Evolutionary conservation across 2,113 vertebrate species (phyloP).

Genomic region (Clarias gariepinus): DNA sequence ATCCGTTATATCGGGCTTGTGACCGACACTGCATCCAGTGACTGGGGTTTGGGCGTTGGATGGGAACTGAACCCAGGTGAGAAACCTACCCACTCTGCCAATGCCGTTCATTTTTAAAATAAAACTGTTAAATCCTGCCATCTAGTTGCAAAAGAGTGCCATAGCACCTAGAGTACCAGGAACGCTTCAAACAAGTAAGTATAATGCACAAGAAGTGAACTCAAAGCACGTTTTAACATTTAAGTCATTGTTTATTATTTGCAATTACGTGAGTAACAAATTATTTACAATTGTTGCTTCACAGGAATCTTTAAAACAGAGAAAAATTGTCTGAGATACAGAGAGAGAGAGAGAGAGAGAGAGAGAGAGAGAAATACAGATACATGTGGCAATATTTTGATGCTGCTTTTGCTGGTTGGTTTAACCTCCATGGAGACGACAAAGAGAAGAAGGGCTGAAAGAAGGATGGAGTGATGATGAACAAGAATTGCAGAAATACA

Average conservation of each 20-base stretch:
- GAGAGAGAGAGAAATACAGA: slow-evolving; percentile 7
- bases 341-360: slow-evolving; percentile 49
- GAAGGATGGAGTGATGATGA: slow-evolving; percentile 16
- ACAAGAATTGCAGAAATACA: neutral
- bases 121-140: neutral
- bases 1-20: too few species aligned
- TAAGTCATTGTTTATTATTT: slow-evolving; percentile 61
- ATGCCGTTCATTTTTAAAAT: neutral
- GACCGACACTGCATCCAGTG: too few species aligned
- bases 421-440: slow-evolving; percentile 31
- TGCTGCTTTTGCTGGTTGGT: slow-evolving; percentile 42
- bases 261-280: slow-evolving; percentile 68
- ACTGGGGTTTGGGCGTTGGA: too few species aligned
- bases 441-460: slow-evolving; percentile 17
- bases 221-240: slow-evolving; percentile 25
- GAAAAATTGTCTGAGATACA: neutral
- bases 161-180: neutral
- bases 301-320: slow-evolving; percentile 43
- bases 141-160: neutral
- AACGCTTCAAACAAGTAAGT: neutral
- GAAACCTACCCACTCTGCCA: too few species aligned
- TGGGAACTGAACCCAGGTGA: too few species aligned
- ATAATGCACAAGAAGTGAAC: neutral
- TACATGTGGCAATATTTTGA: slow-evolving; percentile 59
- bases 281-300: slow-evolving; percentile 72